phyloP scores from a whole-genome alignment of 2,113 vertebrate species.

The Charina bottae region DNA sequence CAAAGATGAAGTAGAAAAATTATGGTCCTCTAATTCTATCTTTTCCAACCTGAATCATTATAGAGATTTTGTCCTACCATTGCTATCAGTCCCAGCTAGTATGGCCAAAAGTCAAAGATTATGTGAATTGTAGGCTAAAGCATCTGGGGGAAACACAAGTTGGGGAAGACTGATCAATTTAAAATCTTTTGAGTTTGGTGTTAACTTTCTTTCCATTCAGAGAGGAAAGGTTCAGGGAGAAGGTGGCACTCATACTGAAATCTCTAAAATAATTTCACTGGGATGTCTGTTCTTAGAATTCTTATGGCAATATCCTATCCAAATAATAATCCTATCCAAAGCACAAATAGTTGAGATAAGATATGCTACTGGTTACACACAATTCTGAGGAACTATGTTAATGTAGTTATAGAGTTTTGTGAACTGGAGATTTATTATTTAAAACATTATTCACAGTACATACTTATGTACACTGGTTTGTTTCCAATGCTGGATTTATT shows the following conservation, averaged over 20 bases:
- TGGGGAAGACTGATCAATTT: neutral
- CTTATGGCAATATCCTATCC: neutral
- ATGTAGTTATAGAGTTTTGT: neutral
- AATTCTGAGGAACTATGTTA: neutral
- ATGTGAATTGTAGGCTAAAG: neutral
- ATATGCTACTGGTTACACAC: neutral
- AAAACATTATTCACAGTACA: neutral
- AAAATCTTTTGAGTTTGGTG: neutral
- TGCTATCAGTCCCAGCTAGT: neutral
- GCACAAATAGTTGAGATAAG: neutral
- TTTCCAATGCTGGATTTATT: slow-evolving; percentile 13
- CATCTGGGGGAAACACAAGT: neutral
- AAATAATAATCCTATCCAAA: too few species aligned
- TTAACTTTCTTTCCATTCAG: neutral
- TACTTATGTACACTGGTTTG: neutral
- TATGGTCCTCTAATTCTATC: neutral
- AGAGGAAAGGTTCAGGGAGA: neutral
- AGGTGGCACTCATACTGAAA: neutral
- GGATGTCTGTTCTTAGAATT: neutral
- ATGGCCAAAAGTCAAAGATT: neutral
- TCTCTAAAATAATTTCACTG: neutral
- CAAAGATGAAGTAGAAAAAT: neutral
- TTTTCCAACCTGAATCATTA: neutral
- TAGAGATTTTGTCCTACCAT: neutral
- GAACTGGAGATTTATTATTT: slow-evolving; percentile 1